Conservation (phyloP, 2,888 invertebrate genomes). For the Psococerastis gibbosa region DNA sequence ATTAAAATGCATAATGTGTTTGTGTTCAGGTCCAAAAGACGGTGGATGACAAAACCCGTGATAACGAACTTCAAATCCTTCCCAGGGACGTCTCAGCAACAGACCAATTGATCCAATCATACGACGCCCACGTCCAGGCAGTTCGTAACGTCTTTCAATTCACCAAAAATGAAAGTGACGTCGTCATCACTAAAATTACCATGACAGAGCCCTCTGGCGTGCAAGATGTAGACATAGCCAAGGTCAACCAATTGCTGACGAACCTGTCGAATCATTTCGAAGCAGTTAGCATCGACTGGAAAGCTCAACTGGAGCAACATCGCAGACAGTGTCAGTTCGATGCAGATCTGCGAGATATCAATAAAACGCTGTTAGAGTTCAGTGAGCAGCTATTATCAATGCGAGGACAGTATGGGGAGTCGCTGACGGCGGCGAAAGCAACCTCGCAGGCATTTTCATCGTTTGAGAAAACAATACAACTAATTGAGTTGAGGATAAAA, state of each 20-base stretch:
- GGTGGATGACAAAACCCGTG: slow-evolving; percentile 35
- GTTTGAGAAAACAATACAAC: slow-evolving; percentile 60
- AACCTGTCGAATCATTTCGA: slow-evolving; percentile 43
- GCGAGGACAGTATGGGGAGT: slow-evolving; percentile 51
- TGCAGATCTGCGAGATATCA: slow-evolving; percentile 47
- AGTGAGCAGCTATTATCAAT: slow-evolving; percentile 40
- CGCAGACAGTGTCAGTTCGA: slow-evolving; percentile 44
- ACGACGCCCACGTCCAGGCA: slow-evolving; percentile 42
- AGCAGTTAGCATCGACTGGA: slow-evolving; percentile 36
- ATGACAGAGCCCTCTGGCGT: slow-evolving; percentile 38
- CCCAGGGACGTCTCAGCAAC: slow-evolving; percentile 31
- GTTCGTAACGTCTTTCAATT: slow-evolving; percentile 45
- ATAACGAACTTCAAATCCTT: slow-evolving; percentile 24
- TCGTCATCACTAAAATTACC: slow-evolving; percentile 41
- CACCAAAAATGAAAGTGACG: slow-evolving; percentile 45
- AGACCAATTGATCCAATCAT: slow-evolving; percentile 36
- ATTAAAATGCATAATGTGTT: no score
- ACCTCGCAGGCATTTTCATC: slow-evolving; percentile 50
- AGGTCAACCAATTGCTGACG: slow-evolving; percentile 41
- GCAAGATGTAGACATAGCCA: slow-evolving; percentile 46
- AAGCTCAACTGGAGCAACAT: slow-evolving; percentile 39
- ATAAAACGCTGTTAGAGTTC: slow-evolving; percentile 47
- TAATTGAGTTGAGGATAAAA: slow-evolving; percentile 47
- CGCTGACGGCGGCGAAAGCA: slow-evolving; percentile 45
- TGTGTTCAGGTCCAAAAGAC: slow-evolving; percentile 38